Conservation (phyloP, 2,888 invertebrate species). For the Stictocephala bisonia region DNA sequence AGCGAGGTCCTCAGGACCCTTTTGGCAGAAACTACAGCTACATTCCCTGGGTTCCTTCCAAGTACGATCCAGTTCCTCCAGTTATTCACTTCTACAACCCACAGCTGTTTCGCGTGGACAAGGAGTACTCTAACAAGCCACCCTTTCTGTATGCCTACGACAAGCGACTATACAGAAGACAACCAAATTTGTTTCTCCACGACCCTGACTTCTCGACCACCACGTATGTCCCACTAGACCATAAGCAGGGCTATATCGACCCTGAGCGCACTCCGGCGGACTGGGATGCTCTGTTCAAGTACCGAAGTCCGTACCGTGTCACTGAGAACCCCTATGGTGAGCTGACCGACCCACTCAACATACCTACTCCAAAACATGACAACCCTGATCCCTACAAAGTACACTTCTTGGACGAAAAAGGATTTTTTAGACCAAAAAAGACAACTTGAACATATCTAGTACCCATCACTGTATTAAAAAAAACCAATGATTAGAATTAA, state of each 20-base stretch:
- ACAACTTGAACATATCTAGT: too few relatives aligned
- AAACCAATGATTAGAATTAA: too few relatives aligned
- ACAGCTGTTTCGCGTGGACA: constrained; percentile 4
- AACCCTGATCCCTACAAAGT: constrained; percentile 16
- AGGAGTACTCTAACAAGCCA: constrained; percentile 18
- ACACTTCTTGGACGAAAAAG: constrained; percentile 25
- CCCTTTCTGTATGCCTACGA: constrained; percentile 18
- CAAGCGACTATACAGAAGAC: not conserved
- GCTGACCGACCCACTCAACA: not conserved
- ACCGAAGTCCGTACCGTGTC: not conserved
- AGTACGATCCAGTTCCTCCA: not conserved
- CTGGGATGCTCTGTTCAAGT: constrained; percentile 3
- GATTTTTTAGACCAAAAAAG: not conserved
- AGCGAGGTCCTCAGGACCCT: constrained; percentile 4
- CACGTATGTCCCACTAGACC: not conserved
- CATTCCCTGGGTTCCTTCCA: not conserved
- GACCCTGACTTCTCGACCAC: constrained; percentile 2
- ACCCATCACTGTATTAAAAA: too few relatives aligned
- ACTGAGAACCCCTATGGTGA: constrained; percentile 10
- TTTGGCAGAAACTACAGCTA: constrained; percentile 10
- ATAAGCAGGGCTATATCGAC: not conserved
- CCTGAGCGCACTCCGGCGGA: not conserved
- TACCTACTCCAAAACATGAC: not conserved
- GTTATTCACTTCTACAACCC: not conserved
- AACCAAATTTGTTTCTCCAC: not conserved